A percentile compares a stretch with the other conserved stretches of the same genome.
Evolutionary conservation across 2,113 vertebrate species (phyloP).

Genomic region (Coptodon bakossiorum): DNA sequence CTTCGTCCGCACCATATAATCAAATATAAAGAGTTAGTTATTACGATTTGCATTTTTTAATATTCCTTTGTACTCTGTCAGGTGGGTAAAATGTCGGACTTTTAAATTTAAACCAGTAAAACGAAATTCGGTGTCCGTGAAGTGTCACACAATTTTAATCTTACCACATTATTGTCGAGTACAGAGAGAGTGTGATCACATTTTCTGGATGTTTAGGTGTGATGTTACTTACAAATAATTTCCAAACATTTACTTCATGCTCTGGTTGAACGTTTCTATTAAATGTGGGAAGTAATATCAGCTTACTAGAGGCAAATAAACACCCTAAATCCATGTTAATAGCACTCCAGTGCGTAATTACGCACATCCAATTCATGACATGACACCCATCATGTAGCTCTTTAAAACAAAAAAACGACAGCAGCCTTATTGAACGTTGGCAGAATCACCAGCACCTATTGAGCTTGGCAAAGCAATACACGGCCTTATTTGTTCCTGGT

Average conservation of each 20-base stretch:
- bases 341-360: slow-evolving; percentile 29
- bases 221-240: background rate
- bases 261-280: background rate
- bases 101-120: background rate
- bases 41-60: background rate
- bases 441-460: slow-evolving; percentile 32
- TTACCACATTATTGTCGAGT: background rate
- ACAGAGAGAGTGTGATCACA: background rate
- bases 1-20: background rate
- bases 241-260: background rate
- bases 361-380: slow-evolving; percentile 3
- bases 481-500: slow-evolving; percentile 50
- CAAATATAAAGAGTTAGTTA: background rate
- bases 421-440: slow-evolving; percentile 24
- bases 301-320: background rate
- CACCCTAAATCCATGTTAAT: background rate
- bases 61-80: background rate
- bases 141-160: background rate
- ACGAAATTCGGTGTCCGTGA: background rate
- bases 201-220: background rate
- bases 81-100: background rate
- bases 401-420: slow-evolving; percentile 10
- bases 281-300: background rate
- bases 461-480: slow-evolving; percentile 21
- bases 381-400: background rate